Percentiles rank a stretch among this genome's conserved stretches.
Conservation (phyloP, 1,140 invertebrate genomes). For the Mactra quadrangularis region DNA sequence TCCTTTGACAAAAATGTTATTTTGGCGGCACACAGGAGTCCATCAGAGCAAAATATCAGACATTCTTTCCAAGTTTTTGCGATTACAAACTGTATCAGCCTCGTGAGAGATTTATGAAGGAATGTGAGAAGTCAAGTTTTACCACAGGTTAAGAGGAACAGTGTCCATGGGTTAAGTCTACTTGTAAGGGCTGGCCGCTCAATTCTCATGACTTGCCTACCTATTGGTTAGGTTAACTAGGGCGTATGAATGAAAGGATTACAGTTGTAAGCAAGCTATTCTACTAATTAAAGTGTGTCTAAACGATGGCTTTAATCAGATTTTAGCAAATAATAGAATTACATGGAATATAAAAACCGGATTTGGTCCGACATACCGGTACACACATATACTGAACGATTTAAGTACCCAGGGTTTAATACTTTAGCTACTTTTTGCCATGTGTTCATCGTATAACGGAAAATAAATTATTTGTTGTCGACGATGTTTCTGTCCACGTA, state of each 20-base stretch:
- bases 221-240: conserved; percentile 15
- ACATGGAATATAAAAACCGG: conserved; percentile 43
- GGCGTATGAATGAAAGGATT: conserved; percentile 46
- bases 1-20: no score
- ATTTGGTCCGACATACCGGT: conserved; percentile 24
- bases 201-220: conserved; percentile 3
- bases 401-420: conserved; percentile 25
- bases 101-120: conserved; percentile 19
- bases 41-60: no score
- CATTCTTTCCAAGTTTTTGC: no score
- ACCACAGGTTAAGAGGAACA: conserved; percentile 25
- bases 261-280: conserved; percentile 49
- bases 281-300: conserved; percentile 55
- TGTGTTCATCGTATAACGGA: conserved; percentile 33
- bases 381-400: background rate
- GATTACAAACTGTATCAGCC: background rate
- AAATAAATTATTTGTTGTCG: conserved; percentile 6
- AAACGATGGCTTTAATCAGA: conserved; percentile 60
- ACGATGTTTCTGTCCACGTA: background rate
- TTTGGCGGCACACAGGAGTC: no score
- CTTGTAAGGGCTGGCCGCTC: conserved; percentile 1
- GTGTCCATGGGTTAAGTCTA: background rate
- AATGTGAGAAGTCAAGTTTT: conserved; percentile 12
- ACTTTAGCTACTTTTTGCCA: conserved; percentile 22
- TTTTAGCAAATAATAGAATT: conserved; percentile 56